Conservation (phyloP, 2,113 vertebrate species). For the Crotalus horridus region DNA sequence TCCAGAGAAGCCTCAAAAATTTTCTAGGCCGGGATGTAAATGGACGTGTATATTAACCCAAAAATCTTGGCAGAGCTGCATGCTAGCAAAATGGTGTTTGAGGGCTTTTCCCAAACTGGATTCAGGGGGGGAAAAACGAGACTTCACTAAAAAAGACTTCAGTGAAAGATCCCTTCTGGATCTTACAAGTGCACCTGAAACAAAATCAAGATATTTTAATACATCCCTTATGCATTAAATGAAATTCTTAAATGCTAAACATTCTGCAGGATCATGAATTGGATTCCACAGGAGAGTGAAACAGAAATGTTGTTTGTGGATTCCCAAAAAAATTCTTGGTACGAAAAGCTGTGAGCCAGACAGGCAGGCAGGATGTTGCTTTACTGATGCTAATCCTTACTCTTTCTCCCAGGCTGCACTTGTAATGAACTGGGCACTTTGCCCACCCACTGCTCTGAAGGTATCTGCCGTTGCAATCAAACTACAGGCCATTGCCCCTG, state of each 20-base stretch:
- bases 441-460: slow-evolving; percentile 55
- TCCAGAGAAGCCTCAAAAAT: not conserved
- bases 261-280: not conserved
- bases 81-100: not conserved
- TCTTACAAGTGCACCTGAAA: not conserved
- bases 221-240: not conserved
- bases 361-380: not conserved
- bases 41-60: not conserved
- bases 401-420: slow-evolving; percentile 70
- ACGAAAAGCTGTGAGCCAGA: not conserved
- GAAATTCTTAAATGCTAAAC: not conserved
- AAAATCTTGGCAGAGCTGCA: not conserved
- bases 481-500: slow-evolving; percentile 74
- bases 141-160: not conserved
- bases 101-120: not conserved
- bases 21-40: not conserved
- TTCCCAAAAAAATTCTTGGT: not conserved
- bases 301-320: not conserved
- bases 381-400: not conserved
- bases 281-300: not conserved
- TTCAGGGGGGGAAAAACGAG: accelerated
- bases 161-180: not conserved
- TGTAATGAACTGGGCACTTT: slow-evolving; percentile 76
- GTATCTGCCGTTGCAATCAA: slow-evolving; percentile 71
- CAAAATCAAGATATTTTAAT: not conserved